These are phyloP conservation scores for Netelia fuscicornis DNA, from an alignment of 2,888 invertebrate genomes.

Conservation along the genomic window DNA sequence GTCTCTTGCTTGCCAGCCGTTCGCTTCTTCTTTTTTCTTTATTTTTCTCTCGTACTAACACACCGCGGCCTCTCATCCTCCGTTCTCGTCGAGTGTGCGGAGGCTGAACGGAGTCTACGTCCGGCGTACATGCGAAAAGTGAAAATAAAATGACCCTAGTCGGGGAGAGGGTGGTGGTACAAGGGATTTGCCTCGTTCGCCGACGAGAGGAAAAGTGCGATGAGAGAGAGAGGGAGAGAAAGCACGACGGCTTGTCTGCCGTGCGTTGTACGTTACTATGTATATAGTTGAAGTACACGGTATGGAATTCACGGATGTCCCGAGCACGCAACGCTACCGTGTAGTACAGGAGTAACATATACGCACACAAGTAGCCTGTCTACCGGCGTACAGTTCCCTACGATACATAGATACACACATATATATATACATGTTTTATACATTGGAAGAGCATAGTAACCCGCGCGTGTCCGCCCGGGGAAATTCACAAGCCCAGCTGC, in stretches of 20 bases:
- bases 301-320: slow-evolving; percentile 40
- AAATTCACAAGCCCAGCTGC: slow-evolving; percentile 76
- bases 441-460: not conserved
- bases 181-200: slow-evolving; percentile 73
- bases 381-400: slow-evolving; percentile 3
- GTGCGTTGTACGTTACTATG: slow-evolving; percentile 4
- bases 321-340: slow-evolving; percentile 20
- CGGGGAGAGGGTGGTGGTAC: slow-evolving; percentile 54
- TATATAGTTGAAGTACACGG: slow-evolving; percentile 17
- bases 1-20: slow-evolving; percentile 51
- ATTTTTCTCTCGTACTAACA: slow-evolving; percentile 34
- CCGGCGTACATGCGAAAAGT: slow-evolving; percentile 75
- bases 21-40: slow-evolving; percentile 40
- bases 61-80: slow-evolving; percentile 28
- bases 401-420: slow-evolving; percentile 16
- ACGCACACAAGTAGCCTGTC: slow-evolving; percentile 6
- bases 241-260: slow-evolving; percentile 29
- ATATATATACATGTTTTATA: slow-evolving; percentile 8
- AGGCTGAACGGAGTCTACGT: slow-evolving; percentile 36
- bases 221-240: slow-evolving; percentile 12
- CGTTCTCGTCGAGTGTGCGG: slow-evolving; percentile 21
- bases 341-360: not conserved
- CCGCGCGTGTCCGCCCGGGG: slow-evolving; percentile 43
- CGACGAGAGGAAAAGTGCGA: slow-evolving; percentile 71
- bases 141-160: slow-evolving; percentile 80